Base-by-base conservation (phyloP, 2,797 vertebrate species). In the Macropodus opercularis region DNA sequence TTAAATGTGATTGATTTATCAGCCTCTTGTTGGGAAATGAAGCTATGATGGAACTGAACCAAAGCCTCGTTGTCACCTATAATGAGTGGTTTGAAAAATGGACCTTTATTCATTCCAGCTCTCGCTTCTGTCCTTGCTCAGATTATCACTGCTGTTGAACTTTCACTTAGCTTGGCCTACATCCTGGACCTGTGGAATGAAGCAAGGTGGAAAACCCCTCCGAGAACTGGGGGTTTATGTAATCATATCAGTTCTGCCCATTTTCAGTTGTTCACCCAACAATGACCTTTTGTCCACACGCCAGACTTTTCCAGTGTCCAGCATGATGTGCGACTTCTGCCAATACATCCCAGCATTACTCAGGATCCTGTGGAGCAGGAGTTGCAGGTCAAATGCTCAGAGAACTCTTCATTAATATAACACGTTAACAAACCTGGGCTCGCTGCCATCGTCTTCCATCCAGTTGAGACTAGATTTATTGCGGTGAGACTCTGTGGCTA, bases 381-480 rank as follows among this genome's bases (percentile, higher is more conserved):
- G 47, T 60, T n/a, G 52, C 40, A 51, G 60, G 56, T 67, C 46
- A 68, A 54, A 80, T 38, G 47, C 80, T 82, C 53, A 27, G 27
- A 64, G 59, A 31, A n/a, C 36, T 59, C n/a, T 75, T 83, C 66
- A 82, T 84, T 80, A 77, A 83, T 82, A 61, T 63, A 71, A 69
- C 65, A 74, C 80, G 66, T 67, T 83, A 72, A 68, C 72, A 72
- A 85, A 82, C 63, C 69, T 77, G 61, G 80, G 69, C 83, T 75
- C 4, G 21, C 55, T 47, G 83, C 78, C 77, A 82, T 76, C 64
- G 59, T 73, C 65, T 63, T 54, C 50, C 69, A 29, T 80, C 70
- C 66, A 63, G 68, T 80, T 71, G 65, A 79, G 80, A 73, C 23
- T 15, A 59, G 74, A 84, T 86, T 81, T 86, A 87, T 87, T 78